Evolutionary conservation across 2,113 vertebrate species (phyloP).

Genomic region (Aegypius monachus): DNA sequence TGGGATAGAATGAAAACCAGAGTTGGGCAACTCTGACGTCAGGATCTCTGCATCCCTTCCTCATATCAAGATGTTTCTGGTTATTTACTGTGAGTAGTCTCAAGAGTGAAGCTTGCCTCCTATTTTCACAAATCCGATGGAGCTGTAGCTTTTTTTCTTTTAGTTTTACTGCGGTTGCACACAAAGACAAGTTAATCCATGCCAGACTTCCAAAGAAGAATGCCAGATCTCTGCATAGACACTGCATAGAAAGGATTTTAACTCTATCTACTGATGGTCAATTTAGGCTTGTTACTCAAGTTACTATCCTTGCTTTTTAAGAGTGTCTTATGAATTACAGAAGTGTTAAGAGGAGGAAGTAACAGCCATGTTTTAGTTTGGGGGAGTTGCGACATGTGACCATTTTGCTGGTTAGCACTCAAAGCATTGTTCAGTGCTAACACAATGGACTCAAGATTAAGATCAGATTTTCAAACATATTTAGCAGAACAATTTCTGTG

Average conservation of each 20-base stretch:
- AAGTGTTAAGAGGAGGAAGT: slow-evolving; percentile 52
- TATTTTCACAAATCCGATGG: not conserved
- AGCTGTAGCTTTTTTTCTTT: not conserved
- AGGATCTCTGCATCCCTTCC: not conserved
- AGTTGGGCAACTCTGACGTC: not conserved
- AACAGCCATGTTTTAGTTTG: slow-evolving; percentile 5
- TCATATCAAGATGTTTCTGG: not conserved
- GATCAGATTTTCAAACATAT: not conserved
- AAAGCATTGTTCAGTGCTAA: not conserved
- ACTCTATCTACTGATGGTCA: slow-evolving; percentile 42
- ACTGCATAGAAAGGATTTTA: slow-evolving; percentile 12
- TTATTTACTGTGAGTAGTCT: not conserved
- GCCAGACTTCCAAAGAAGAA: not conserved
- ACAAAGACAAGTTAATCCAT: slow-evolving; percentile 8
- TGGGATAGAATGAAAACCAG: not conserved
- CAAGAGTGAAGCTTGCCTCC: not conserved
- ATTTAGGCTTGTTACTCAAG: slow-evolving; percentile 37
- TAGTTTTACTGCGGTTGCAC: not conserved
- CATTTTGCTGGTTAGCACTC: not conserved
- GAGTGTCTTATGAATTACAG: slow-evolving; percentile 42
- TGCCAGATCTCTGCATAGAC: not conserved
- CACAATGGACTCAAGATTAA: not conserved
- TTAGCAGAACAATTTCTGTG: not conserved
- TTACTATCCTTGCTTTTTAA: slow-evolving; percentile 34
- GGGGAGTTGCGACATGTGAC: not conserved